Base-by-base conservation (phyloP, 2,888 invertebrate species). In the Cantharis flavilabris region DNA sequence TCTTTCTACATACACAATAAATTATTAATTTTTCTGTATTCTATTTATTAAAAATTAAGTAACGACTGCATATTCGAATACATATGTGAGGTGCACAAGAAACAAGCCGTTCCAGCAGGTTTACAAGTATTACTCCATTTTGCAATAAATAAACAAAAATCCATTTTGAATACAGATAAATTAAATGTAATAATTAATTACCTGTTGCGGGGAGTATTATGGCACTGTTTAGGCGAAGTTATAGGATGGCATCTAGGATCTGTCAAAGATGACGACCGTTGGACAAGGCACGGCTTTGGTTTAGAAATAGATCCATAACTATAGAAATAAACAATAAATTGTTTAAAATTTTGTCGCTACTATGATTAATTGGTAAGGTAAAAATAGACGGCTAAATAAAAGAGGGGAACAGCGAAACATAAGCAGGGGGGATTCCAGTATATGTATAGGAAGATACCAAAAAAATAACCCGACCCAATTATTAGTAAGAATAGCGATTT, bases 281-380 rank as follows among this genome's bases (percentile, higher is more conserved):
- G 91, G 82, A 92, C 92, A 88, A 92, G 90, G 89, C 92, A 92
- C 86, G 92, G 90, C 89, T 92, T 92, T 83, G 91, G 92, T 88
- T 92, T 92, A 85, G 90, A 90, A 85, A 90, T 90, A 85, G 90
- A 90, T 87, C 91, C 90, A 89, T 91, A 91, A 89, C 91, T 91
- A 90, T 85, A 89, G 89, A 88, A 88, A 75, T 67, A 71, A 71
- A 30, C 49, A 67, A 71, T 71, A 83, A 76, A 79, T 77, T 80
- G 75, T 49, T 49, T 49, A 49, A 49, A 49, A 49, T 49, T 49
- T 49, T 49, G 49, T 49, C 49, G 49, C 49, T 49, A 49, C 49
- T 49, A 49, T 49, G 49, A n/a, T 49, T 49, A 49, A 49, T 49
- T 49, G 49, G 49, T 49, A 49, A 49, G 49, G 49, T 49, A 49